A percentile compares a stretch with the other conserved stretches of the same genome.
phyloP scores from a whole-genome alignment of 2,888 invertebrate genomes.

The Drosophila affinis region DNA sequence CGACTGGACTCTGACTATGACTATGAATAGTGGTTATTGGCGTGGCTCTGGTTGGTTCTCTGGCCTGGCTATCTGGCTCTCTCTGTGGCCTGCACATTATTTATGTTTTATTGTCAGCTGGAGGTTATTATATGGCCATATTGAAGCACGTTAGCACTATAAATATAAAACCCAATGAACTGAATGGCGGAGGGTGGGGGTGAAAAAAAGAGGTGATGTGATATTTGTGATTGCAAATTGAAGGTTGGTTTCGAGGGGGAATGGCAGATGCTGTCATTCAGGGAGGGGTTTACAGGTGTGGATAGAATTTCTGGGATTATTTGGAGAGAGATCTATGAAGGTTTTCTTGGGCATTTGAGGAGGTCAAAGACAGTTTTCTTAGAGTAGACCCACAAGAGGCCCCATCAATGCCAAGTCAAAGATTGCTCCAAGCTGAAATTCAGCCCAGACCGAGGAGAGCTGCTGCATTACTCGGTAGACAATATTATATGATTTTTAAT shows the following conservation, averaged over 20 bases:
- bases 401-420: too few relatives aligned
- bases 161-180: slow-evolving; percentile 21
- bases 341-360: too few relatives aligned
- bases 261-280: too few relatives aligned
- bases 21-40: slow-evolving; percentile 12
- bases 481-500: neutral
- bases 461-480: neutral
- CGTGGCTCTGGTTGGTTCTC: slow-evolving; percentile 7
- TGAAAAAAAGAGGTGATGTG: neutral
- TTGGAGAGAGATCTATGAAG: too few relatives aligned
- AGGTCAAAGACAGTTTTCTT: too few relatives aligned
- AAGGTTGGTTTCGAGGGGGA: neutral
- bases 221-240: neutral
- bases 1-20: slow-evolving; percentile 17
- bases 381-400: too few relatives aligned
- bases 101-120: slow-evolving; percentile 53
- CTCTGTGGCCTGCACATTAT: slow-evolving; percentile 46
- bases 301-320: neutral
- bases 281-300: neutral
- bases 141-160: slow-evolving; percentile 37
- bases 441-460: neutral
- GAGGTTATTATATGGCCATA: slow-evolving; percentile 46
- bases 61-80: slow-evolving; percentile 6
- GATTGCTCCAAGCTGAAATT: too few relatives aligned
- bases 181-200: neutral